These are phyloP conservation scores for Caenorhabditis doughertyi DNA, from an alignment of 2,888 invertebrate genomes.

Conservation along the genomic window DNA sequence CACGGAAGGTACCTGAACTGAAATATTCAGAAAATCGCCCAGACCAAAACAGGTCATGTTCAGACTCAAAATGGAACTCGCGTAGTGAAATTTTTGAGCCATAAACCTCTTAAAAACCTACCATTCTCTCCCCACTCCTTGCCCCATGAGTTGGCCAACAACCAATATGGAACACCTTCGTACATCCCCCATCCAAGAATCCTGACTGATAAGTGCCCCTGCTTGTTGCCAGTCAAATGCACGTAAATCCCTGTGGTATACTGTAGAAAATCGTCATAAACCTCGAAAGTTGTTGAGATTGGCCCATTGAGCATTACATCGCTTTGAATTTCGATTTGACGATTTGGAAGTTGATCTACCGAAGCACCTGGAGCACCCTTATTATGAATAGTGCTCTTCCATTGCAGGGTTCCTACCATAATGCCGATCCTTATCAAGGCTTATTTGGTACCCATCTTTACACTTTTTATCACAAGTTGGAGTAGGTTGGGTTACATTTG, in stretches of 20 bases:
- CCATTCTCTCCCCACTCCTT: constrained; percentile 91
- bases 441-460: constrained; percentile 38
- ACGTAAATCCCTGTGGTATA: constrained; percentile 88
- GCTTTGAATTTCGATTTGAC: constrained; percentile 87
- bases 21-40: no score
- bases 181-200: constrained; percentile 91
- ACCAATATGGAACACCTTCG: constrained; percentile 89
- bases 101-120: constrained; percentile 16
- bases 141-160: constrained; percentile 94
- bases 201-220: constrained; percentile 91
- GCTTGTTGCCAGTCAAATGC: constrained; percentile 85
- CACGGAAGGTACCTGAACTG: constrained; percentile 57
- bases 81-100: no score
- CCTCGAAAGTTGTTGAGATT: constrained; percentile 92
- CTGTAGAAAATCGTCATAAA: constrained; percentile 90
- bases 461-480: constrained; percentile 63
- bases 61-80: no score
- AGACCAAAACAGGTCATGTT: no score
- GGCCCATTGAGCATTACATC: constrained; percentile 90
- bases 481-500: constrained; percentile 42
- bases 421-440: constrained; percentile 63
- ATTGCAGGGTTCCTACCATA: constrained; percentile 45
- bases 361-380: constrained; percentile 7
- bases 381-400: no score
- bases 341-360: constrained; percentile 37